These are phyloP conservation scores for Ruditapes philippinarum DNA, from an alignment of 1,140 invertebrate species.

Conservation along the genomic window DNA sequence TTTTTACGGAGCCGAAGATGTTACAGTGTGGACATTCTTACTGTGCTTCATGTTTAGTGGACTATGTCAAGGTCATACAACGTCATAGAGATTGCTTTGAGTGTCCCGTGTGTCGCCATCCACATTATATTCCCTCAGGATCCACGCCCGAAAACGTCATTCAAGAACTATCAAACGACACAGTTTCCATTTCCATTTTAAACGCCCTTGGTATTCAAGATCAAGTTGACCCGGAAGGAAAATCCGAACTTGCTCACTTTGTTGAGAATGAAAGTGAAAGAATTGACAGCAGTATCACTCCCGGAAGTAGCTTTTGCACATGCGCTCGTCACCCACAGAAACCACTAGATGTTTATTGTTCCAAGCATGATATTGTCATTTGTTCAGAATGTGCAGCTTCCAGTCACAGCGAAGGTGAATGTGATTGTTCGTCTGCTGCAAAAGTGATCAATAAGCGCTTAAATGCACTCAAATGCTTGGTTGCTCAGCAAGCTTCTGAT, in stretches of 20 bases:
- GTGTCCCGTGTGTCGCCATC: constrained; percentile 49
- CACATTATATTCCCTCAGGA: not conserved
- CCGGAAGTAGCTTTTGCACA: constrained; percentile 9
- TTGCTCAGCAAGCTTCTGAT: constrained; percentile 47
- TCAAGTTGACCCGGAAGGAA: not conserved
- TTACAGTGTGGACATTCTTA: constrained; percentile 60
- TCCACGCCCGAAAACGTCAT: not conserved
- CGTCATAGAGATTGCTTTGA: constrained; percentile 33
- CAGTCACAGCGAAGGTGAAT: not conserved
- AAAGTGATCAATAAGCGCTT: constrained; percentile 42
- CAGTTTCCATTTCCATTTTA: constrained; percentile 50
- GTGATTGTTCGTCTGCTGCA: constrained; percentile 31
- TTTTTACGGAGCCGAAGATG: constrained; percentile 49
- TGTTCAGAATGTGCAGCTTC: constrained; percentile 34
- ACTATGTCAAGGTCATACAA: constrained; percentile 17
- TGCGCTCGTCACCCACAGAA: constrained; percentile 56
- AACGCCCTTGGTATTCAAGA: constrained; percentile 27
- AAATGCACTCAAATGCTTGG: constrained; percentile 54
- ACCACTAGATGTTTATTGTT: constrained; percentile 39
- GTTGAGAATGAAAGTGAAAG: not conserved
- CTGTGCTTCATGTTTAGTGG: constrained; percentile 46
- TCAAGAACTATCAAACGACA: constrained; percentile 17
- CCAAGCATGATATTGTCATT: constrained; percentile 39
- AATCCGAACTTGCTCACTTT: not conserved
- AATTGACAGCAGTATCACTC: not conserved